Percentiles rank a stretch among this genome's conserved stretches.
These are phyloP conservation scores for Heterohyrax brucei DNA, from an alignment of 2,797 vertebrate species.

Conservation along the genomic window DNA sequence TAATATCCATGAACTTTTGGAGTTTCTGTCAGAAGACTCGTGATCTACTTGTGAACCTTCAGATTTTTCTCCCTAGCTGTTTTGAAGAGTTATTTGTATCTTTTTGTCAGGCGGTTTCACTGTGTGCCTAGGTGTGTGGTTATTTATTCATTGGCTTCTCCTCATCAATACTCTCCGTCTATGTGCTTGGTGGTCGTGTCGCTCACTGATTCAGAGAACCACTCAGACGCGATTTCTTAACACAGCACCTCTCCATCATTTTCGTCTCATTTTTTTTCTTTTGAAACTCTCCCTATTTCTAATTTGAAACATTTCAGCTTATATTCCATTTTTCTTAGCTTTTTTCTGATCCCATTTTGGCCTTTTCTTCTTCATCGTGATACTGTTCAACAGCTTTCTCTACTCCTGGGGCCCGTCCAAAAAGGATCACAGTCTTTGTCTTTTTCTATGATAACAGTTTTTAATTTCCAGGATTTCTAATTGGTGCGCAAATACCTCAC, in stretches of 20 bases:
- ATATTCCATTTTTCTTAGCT: neutral
- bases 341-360: neutral
- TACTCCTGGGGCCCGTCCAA: neutral
- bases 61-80: neutral
- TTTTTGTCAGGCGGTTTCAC: neutral
- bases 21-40: neutral
- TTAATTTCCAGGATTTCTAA: constrained; percentile 20
- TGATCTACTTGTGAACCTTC: neutral
- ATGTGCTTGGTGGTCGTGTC: neutral
- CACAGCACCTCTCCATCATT: neutral
- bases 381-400: neutral
- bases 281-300: neutral
- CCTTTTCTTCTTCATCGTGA: constrained; percentile 19
- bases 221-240: neutral
- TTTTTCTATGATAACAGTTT: constrained; percentile 11
- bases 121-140: neutral
- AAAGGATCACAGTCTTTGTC: neutral
- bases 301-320: neutral
- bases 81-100: constrained; percentile 4
- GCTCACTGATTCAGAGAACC: neutral
- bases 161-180: neutral
- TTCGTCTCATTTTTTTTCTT: neutral
- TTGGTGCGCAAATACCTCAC: neutral
- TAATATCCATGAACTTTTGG: neutral
- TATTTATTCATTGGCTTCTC: neutral